These are phyloP conservation scores for Myotis myotis DNA, from an alignment of 2,797 vertebrate genomes.

Conservation along the genomic window DNA sequence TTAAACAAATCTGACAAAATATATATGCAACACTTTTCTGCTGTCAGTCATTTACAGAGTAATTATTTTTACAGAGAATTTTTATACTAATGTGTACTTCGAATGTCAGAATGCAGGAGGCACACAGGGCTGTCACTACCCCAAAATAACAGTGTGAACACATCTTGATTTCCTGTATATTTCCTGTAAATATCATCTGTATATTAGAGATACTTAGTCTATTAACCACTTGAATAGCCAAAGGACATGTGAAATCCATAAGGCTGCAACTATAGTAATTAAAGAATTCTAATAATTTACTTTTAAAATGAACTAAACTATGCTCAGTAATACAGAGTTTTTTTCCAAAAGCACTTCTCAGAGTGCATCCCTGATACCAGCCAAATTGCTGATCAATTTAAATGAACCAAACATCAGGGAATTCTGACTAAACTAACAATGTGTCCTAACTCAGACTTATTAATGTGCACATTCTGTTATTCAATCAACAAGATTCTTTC, in stretches of 20 bases:
- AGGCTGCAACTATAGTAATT: background rate
- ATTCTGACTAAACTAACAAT: background rate
- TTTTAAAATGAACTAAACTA: background rate
- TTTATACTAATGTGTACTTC: background rate
- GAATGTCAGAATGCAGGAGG: constrained; percentile 34
- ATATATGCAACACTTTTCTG: background rate
- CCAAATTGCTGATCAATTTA: background rate
- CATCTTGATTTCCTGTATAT: constrained; percentile 33
- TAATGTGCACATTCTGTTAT: background rate
- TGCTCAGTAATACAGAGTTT: background rate
- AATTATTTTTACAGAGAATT: constrained; percentile 42
- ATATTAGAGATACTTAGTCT: constrained; percentile 52
- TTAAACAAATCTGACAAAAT: constrained; percentile 46
- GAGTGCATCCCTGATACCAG: background rate
- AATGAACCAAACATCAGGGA: background rate
- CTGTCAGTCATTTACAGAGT: background rate
- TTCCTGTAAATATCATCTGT: too few species aligned
- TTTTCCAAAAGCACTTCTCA: background rate
- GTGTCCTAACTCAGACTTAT: background rate
- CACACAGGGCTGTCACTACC: background rate
- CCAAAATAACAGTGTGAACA: constrained; percentile 48
- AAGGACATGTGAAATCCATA: constrained; percentile 29
- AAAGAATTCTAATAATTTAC: constrained; percentile 49
- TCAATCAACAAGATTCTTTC: background rate
- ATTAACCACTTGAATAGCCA: constrained; percentile 43